phyloP scores from a whole-genome alignment of 2,888 invertebrate genomes.

The Eupithecia vulgata region DNA sequence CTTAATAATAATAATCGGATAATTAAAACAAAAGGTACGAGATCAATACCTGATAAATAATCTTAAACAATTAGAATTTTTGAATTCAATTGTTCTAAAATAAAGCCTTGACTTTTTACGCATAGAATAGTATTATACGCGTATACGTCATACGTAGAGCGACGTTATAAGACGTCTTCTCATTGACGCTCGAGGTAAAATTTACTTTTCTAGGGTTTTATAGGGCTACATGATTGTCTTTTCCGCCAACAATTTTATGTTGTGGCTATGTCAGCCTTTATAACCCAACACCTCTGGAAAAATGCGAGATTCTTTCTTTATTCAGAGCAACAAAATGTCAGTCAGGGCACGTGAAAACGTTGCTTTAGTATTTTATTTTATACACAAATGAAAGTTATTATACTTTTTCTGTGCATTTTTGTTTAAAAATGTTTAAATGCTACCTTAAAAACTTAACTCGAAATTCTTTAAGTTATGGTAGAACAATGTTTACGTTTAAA shows the following conservation, averaged over 20 bases:
- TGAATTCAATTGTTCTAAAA: neutral
- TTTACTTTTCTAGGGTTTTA: neutral
- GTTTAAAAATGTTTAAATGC: constrained; percentile 18
- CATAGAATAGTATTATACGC: no score
- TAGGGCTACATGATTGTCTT: neutral
- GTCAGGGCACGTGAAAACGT: constrained; percentile 33
- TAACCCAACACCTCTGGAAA: constrained; percentile 38
- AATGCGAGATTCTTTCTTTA: constrained; percentile 31
- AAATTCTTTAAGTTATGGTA: neutral
- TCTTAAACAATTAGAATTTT: neutral
- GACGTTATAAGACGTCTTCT: neutral
- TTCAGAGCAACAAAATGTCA: constrained; percentile 32
- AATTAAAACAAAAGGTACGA: no score
- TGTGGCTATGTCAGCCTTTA: constrained; percentile 27
- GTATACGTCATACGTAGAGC: no score
- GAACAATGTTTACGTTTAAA: no score
- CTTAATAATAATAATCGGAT: no score
- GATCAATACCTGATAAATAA: no score
- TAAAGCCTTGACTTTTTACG: neutral
- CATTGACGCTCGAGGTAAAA: neutral
- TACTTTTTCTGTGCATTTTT: constrained; percentile 24
- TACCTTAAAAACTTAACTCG: neutral
- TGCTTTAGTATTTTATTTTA: constrained; percentile 29
- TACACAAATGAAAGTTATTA: constrained; percentile 20
- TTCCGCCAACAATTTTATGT: neutral